Evolutionary conservation across 2,797 vertebrate genomes (phyloP), one percentile per base, ranked within the genome.

Genomic region (Anguilla megastoma): DNA sequence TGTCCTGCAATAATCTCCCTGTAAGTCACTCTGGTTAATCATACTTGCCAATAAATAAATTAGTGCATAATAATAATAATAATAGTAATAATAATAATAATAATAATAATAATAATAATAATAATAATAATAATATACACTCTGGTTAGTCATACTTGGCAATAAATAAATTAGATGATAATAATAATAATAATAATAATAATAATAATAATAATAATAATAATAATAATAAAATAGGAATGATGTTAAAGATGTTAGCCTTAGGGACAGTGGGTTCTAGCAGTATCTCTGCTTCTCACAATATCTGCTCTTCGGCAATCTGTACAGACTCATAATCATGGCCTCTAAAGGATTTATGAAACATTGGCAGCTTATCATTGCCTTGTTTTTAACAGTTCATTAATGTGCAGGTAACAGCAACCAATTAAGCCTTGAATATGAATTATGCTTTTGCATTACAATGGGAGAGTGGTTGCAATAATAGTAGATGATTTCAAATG

Each of bases 371-470:
- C 69, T 74, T 12, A 74, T 12, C 27, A 30, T 30, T 74, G 69
- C 69, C 69, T 74, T 74, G 69, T 74, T 74, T 66, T 74, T 74
- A 36, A 74, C 69, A 74, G 12, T 69, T 69, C 24, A 69, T 69
- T 69, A 69, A n/a, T 69, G 63, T 14, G 30, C 30, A 74, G 69
- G 30, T 33, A 30, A 9, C 69, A 14, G 24, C 69, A 74, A 33
- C 69, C 69, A 74, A 33, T 14, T 10, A 30, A 74, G 30, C 30
- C 69, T 30, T 74, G 30, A 36, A 12, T 36, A 36, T 74, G 36
- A 74, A 74, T 74, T 2, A 33, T 0, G 5, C 9, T 30, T 30
- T 74, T 74, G 69, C 30, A 74, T 74, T 74, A 74, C 69, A 74
- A 33, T 33, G 69, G 27, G 69, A 74, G 69, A 30, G 33, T 2